Evolutionary conservation across 2,113 vertebrate genomes (phyloP), one percentile per base, ranked within the genome.

Genomic region (Bos javanicus): DNA sequence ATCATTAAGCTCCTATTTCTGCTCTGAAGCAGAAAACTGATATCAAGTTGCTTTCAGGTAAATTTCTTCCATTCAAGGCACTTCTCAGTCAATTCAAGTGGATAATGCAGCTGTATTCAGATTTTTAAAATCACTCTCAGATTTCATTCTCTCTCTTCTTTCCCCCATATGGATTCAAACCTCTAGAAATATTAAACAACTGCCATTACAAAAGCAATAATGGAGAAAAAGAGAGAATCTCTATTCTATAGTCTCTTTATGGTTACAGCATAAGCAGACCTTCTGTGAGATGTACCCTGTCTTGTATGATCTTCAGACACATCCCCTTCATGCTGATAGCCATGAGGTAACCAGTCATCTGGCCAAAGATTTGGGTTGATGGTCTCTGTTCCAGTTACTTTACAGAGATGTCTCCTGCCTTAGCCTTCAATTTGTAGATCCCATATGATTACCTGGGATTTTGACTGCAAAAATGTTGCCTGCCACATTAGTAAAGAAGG

Each of bases 41-140:
- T 94, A 97, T 94, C 93, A 97, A 95, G 97, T 97, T 94, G 67
- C 97, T 97, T 97, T 98, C 97, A 98, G 97, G 98, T 97, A 97
- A 97, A 98, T 97, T 97, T 97, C 96, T 94, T 97, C 83, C 87
- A 98, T 97, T 97, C 89, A 96, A 96, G 95, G 88, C 9, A 94
- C 93, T 97, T 97, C 85, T 94, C 88, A 91, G 94, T 96, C 98
- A 97, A 96, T 97, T 97, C 91, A 60, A 30, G 82, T 94, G 95
- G 91, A 62, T 91, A 93, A 97, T 80, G 57, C 36, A 87, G 86
- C 82, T 17, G 10, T 78, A 89, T 93, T 98, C 82, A 83, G 89
- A 95, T 57, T 89, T 90, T 95, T 82, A 6, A 96, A 97, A 97
- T 96, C 86, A 83, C 71, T 94, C 59, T 96, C 54, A 80, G 80